Evolutionary conservation across 2,113 vertebrate genomes (phyloP).

Genomic region (Plestiodon gilberti): DNA sequence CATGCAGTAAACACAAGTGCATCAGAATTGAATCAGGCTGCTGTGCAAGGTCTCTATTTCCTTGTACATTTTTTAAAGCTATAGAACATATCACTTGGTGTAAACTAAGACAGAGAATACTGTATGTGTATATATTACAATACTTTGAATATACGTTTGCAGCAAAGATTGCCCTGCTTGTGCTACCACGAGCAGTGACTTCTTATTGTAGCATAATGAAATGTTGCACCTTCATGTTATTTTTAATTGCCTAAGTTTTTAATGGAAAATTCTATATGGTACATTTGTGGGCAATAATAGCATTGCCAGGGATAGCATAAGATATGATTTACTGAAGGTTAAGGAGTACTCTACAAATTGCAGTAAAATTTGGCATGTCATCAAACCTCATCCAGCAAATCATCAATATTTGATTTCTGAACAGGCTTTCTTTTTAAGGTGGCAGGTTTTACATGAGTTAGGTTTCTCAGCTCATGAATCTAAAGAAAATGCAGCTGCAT

Average conservation of each 20-base stretch:
- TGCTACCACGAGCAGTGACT: accelerated
- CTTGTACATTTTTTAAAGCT: neutral
- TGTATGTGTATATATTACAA: too few relatives aligned
- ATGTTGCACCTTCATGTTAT: conserved; percentile 22
- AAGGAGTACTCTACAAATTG: conserved; percentile 39
- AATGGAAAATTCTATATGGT: neutral
- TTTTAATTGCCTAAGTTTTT: conserved; percentile 46
- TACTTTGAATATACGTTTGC: neutral
- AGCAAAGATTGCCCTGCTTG: conserved; percentile 18
- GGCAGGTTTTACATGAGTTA: neutral
- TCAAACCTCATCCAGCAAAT: conserved; percentile 59
- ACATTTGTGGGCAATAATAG: conserved; percentile 31
- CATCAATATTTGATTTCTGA: conserved; percentile 60
- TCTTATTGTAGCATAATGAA: conserved; percentile 29
- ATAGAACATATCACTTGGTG: neutral
- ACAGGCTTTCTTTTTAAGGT: conserved; percentile 62
- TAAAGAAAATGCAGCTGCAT: conserved; percentile 47
- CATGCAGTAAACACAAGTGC: neutral
- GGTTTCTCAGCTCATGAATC: conserved; percentile 33
- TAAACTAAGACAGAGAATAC: neutral
- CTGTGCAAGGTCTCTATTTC: neutral
- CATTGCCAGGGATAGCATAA: conserved; percentile 46
- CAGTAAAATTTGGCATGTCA: conserved; percentile 66
- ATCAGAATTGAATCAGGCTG: neutral
- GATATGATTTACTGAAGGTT: conserved; percentile 62